Percentiles rank a stretch among this genome's conserved stretches.
Conservation (phyloP, 2,113 vertebrate species). For the Myrmecobius fasciatus region DNA sequence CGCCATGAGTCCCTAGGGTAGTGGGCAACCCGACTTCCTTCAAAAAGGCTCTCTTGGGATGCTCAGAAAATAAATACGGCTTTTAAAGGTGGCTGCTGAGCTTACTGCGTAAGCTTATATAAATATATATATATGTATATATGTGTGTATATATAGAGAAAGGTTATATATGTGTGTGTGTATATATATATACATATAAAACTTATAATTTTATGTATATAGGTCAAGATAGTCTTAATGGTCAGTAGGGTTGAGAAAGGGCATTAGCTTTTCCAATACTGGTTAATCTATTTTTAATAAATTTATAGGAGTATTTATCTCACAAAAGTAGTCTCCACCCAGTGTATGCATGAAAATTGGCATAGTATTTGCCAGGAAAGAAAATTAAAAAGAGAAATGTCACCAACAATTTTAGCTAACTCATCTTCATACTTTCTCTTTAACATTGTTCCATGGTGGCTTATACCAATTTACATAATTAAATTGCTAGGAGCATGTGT, state of each 20-base stretch:
- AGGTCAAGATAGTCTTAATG: neutral
- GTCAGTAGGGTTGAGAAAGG: neutral
- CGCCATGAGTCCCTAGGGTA: too few species aligned
- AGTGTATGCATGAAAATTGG: conserved; percentile 45
- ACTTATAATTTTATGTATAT: too few species aligned
- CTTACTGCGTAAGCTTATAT: accelerated
- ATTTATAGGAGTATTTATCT: conserved; percentile 45
- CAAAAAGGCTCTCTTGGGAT: neutral
- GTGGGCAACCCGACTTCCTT: neutral
- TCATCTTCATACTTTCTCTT: conserved; percentile 62
- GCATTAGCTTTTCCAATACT: neutral
- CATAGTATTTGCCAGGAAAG: conserved; percentile 56
- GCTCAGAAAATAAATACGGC: neutral
- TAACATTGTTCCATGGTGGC: conserved; percentile 40
- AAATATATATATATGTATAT: too few species aligned
- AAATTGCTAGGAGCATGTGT: conserved; percentile 68
- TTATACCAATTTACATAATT: conserved; percentile 70
- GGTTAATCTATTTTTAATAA: conserved; percentile 62
- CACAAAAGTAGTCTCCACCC: conserved; percentile 50
- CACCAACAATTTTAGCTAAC: conserved; percentile 57
- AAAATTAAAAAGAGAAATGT: conserved; percentile 64
- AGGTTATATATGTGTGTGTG: too few species aligned
- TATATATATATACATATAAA: too few species aligned
- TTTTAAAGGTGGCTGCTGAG: neutral
- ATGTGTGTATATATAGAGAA: too few species aligned